Conservation (phyloP, 1,140 invertebrate genomes). For the Myzus persicae region DNA sequence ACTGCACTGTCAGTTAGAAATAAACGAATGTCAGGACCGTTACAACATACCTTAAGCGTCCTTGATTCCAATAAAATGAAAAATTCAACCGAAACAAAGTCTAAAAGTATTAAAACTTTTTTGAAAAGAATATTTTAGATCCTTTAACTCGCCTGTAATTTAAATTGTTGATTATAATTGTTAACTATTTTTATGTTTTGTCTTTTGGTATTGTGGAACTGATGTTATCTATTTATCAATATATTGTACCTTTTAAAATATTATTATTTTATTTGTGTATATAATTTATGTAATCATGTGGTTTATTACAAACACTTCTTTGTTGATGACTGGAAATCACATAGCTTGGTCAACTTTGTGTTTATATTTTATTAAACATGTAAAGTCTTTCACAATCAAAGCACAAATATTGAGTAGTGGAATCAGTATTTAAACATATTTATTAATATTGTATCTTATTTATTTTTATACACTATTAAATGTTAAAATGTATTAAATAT, state of each 20-base stretch:
- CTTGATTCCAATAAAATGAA: slow-evolving; percentile 2
- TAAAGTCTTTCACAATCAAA: not conserved
- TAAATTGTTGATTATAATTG: not conserved
- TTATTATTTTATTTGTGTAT: not conserved
- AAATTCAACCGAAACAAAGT: slow-evolving; percentile 23
- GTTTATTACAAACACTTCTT: not conserved
- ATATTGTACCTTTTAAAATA: not conserved
- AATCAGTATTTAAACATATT: not conserved
- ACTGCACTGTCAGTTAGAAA: slow-evolving; percentile 56
- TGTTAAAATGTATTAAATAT: not conserved
- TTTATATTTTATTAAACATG: not conserved
- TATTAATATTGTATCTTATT: not conserved
- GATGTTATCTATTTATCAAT: slow-evolving; percentile 37
- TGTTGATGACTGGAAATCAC: not conserved
- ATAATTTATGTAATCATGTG: not conserved
- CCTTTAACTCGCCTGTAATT: not conserved
- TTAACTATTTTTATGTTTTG: slow-evolving; percentile 43
- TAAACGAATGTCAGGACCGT: slow-evolving; percentile 38
- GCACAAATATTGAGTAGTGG: not conserved
- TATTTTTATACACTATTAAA: slow-evolving; percentile 15
- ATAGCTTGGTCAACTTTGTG: not conserved
- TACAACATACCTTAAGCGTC: not conserved
- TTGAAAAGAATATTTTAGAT: slow-evolving; percentile 44
- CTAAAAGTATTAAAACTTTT: slow-evolving; percentile 52
- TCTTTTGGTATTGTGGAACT: slow-evolving; percentile 18